Conservation (phyloP, 2,888 invertebrate species). For the Agrochola lota region DNA sequence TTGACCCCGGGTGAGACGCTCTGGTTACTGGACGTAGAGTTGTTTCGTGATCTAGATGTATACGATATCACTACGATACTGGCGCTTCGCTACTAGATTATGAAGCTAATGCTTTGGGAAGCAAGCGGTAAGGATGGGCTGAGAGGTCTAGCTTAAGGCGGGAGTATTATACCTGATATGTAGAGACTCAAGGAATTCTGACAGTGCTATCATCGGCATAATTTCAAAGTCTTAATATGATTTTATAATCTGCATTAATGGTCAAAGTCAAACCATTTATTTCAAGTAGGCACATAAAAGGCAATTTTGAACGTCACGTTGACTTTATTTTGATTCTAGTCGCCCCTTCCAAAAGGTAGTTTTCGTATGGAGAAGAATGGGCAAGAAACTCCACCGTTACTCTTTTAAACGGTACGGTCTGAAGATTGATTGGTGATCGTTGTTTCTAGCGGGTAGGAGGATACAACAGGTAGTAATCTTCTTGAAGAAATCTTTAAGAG, state of each 20-base stretch:
- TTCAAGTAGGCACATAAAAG: no score
- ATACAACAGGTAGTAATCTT: neutral
- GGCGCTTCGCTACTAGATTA: conserved; percentile 38
- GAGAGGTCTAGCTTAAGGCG: neutral
- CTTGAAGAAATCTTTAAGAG: neutral
- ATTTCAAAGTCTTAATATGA: neutral
- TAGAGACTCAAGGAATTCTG: no score
- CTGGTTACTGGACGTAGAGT: conserved; percentile 92
- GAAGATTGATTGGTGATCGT: neutral
- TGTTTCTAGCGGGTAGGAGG: neutral
- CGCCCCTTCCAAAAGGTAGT: no score
- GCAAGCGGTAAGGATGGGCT: conserved; percentile 19
- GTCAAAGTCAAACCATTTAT: no score
- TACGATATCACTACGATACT: conserved; percentile 67
- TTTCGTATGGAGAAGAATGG: no score
- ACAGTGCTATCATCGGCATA: neutral
- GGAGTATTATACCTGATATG: neutral
- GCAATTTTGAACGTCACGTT: no score
- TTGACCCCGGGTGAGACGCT: conserved; percentile 87
- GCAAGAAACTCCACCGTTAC: no score
- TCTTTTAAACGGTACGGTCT: no score
- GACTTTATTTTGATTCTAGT: no score
- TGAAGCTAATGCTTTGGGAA: conserved; percentile 28
- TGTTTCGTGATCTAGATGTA: conserved; percentile 87
- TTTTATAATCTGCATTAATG: neutral